These are phyloP conservation scores for Stegana nigrithorax DNA, from an alignment of 2,888 invertebrate genomes.

Conservation along the genomic window DNA sequence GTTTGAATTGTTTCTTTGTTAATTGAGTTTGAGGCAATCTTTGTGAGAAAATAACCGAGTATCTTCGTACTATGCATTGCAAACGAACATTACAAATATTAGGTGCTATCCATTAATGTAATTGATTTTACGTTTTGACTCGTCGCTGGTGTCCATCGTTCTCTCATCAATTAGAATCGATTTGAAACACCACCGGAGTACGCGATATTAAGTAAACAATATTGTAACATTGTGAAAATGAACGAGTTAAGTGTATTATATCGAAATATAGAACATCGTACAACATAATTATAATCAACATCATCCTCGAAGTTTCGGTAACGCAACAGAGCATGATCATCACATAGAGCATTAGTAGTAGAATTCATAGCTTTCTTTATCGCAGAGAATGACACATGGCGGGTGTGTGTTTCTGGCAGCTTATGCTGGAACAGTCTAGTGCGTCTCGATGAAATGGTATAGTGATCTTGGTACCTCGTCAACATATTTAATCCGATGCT, in stretches of 20 bases:
- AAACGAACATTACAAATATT: too few species aligned
- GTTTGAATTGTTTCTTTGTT: too few species aligned
- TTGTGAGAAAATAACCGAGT: too few species aligned
- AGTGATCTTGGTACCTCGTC: conserved; percentile 72
- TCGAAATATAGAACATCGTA: conserved; percentile 1
- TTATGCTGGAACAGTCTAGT: conserved; percentile 48
- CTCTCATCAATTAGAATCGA: too few species aligned
- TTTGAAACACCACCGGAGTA: too few species aligned
- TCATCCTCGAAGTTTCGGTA: neutral
- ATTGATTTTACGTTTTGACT: too few species aligned
- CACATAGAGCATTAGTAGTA: conserved; percentile 15
- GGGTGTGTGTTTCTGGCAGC: conserved; percentile 37
- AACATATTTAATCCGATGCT: conserved; percentile 76
- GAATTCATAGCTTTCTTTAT: neutral
- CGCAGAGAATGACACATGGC: conserved; percentile 37
- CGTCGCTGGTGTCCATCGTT: too few species aligned
- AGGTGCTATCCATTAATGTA: too few species aligned
- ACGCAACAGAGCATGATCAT: conserved; percentile 10
- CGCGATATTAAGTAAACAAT: too few species aligned
- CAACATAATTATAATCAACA: conserved; percentile 3
- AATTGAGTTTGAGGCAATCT: conserved; percentile 6
- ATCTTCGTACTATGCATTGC: too few species aligned
- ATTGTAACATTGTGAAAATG: too few species aligned
- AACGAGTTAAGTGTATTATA: too few species aligned
- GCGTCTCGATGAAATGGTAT: conserved; percentile 68